These are phyloP conservation scores for Zaprionus inermis DNA, from an alignment of 1,140 invertebrate genomes.

Conservation along the genomic window DNA sequence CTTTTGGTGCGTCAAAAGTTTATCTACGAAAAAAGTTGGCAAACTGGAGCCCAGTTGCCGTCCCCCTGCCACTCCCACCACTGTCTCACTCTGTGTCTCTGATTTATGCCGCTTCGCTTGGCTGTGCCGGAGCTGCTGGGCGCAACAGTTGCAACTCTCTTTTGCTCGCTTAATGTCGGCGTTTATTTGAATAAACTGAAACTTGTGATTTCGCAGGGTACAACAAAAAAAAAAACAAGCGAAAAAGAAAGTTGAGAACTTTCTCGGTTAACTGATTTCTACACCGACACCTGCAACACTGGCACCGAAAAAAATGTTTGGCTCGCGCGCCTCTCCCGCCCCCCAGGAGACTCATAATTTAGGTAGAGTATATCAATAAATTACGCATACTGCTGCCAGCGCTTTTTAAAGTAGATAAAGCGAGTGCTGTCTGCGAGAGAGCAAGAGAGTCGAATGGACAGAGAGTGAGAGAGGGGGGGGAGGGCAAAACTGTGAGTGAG, in stretches of 20 bases:
- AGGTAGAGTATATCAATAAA: slow-evolving; percentile 79
- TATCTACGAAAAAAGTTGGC: slow-evolving; percentile 65
- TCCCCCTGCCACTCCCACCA: neutral
- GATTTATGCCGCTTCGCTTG: slow-evolving; percentile 69
- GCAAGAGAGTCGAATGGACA: neutral
- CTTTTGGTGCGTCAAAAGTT: slow-evolving; percentile 66
- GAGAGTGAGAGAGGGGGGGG: neutral
- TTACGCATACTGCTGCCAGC: slow-evolving; percentile 67
- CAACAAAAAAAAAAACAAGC: neutral
- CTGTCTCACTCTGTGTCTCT: slow-evolving; percentile 39
- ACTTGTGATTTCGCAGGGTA: slow-evolving; percentile 73
- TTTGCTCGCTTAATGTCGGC: slow-evolving; percentile 73
- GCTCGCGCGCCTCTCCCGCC: slow-evolving; percentile 44
- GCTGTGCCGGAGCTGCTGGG: slow-evolving; percentile 34
- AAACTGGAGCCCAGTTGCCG: slow-evolving; percentile 24
- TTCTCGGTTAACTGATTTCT: slow-evolving; percentile 82
- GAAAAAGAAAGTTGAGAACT: slow-evolving; percentile 74
- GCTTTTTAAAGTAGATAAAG: slow-evolving; percentile 56
- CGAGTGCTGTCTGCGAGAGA: neutral
- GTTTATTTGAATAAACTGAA: slow-evolving; percentile 83
- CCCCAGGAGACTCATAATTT: slow-evolving; percentile 81
- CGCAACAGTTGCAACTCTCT: slow-evolving; percentile 77
- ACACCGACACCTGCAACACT: slow-evolving; percentile 75
- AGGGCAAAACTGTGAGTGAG: neutral
- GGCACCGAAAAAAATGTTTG: neutral